These are phyloP conservation scores for Caenorhabditis sinica DNA, from an alignment of 2,888 invertebrate genomes.

Conservation along the genomic window DNA sequence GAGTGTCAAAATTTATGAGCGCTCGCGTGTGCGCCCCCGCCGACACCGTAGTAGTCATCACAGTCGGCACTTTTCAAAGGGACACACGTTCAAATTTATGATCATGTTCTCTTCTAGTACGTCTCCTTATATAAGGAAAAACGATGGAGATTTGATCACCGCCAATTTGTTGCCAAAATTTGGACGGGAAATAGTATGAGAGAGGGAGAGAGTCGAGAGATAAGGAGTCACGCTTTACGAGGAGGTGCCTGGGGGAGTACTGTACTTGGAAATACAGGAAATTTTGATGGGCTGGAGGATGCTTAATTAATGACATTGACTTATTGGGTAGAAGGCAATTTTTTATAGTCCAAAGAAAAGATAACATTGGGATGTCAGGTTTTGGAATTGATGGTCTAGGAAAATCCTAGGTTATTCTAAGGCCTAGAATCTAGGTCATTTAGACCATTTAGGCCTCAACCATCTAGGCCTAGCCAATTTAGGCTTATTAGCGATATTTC, in stretches of 20 bases:
- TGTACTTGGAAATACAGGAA: neutral
- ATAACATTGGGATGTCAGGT: too few species aligned
- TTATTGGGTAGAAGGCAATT: too few species aligned
- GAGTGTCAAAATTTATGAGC: constrained; percentile 53
- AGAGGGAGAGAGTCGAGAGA: constrained; percentile 14
- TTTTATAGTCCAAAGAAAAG: too few species aligned
- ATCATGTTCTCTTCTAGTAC: constrained; percentile 37
- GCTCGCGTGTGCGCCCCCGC: constrained; percentile 22
- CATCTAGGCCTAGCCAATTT: too few species aligned
- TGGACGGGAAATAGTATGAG: constrained; percentile 4
- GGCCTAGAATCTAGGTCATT: too few species aligned
- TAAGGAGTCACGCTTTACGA: constrained; percentile 49
- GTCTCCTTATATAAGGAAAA: constrained; percentile 25
- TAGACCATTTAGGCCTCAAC: too few species aligned
- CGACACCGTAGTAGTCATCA: too few species aligned
- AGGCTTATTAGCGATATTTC: too few species aligned
- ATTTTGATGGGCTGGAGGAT: too few species aligned
- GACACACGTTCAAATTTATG: constrained; percentile 64
- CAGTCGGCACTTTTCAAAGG: constrained; percentile 50
- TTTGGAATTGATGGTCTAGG: too few species aligned
- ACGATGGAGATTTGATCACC: constrained; percentile 52
- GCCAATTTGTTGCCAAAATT: constrained; percentile 54
- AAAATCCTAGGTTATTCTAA: too few species aligned
- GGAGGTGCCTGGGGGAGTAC: constrained; percentile 16
- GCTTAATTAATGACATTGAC: neutral